These are phyloP conservation scores for Neodon shergylaensis DNA, from an alignment of 2,113 vertebrate genomes.

Conservation along the genomic window DNA sequence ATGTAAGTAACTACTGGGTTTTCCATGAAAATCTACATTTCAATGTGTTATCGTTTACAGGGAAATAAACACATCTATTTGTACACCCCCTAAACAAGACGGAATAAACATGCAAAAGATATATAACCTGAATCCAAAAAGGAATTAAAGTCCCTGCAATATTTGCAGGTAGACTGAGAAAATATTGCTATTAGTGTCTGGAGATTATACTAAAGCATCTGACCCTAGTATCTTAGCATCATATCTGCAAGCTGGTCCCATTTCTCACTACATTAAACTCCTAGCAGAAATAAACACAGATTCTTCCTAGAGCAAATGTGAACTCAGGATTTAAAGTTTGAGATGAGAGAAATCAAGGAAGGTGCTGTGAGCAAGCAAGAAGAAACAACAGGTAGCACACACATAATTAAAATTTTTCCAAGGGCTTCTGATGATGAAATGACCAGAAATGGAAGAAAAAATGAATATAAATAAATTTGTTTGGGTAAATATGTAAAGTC, in stretches of 20 bases:
- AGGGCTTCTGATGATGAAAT: not conserved
- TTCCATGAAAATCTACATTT: constrained; percentile 28
- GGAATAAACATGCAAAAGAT: constrained; percentile 7
- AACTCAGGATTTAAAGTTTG: not conserved
- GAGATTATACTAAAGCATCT: not conserved
- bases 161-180: not conserved
- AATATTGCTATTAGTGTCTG: not conserved
- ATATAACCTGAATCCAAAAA: constrained; percentile 7
- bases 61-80: not conserved
- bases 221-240: not conserved
- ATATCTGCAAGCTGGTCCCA: not conserved
- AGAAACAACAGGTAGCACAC: not conserved
- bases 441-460: not conserved
- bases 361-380: not conserved
- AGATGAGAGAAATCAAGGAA: constrained; percentile 27
- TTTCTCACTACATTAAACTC: not conserved
- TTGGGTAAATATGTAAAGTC: not conserved
- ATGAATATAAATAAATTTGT: not conserved
- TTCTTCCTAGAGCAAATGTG: not conserved
- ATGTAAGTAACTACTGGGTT: not conserved
- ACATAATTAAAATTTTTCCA: not conserved
- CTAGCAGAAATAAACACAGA: not conserved
- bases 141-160: not conserved
- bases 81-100: not conserved
- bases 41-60: not conserved